A percentile compares a stretch with the other conserved stretches of the same genome.
phyloP scores from a whole-genome alignment of 2,797 vertebrate genomes.

The Helicolenus hilgendorfi region DNA sequence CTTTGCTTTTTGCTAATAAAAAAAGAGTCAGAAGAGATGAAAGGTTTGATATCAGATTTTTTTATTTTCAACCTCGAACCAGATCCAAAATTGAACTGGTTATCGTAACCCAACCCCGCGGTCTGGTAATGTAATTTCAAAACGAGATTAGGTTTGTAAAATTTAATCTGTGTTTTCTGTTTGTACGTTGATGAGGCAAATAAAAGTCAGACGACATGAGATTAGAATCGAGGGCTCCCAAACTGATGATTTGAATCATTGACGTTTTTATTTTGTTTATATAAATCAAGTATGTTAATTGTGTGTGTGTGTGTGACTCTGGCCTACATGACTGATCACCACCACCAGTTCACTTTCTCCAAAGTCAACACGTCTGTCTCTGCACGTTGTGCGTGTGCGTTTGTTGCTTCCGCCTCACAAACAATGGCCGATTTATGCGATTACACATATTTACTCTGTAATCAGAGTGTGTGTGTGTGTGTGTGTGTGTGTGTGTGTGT shows the following conservation, averaged over 20 bases:
- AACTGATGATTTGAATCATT: neutral
- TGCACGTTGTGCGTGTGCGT: slow-evolving; percentile 21
- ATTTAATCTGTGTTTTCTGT: neutral
- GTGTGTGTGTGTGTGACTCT: slow-evolving; percentile 6
- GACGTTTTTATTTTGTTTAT: neutral
- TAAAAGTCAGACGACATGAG: neutral
- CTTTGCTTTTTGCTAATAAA: neutral
- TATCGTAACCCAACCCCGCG: no score
- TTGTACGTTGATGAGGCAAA: no score
- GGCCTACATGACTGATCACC: slow-evolving; percentile 74
- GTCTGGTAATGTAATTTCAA: neutral
- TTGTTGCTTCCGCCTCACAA: slow-evolving; percentile 52
- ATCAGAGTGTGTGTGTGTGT: slow-evolving; percentile 59
- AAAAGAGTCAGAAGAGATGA: no score
- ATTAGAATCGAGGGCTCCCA: neutral
- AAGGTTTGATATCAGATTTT: no score
- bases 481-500: slow-evolving; percentile 19
- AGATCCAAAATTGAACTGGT: no score
- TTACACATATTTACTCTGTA: slow-evolving; percentile 86
- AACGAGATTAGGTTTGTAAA: neutral
- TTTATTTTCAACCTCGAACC: no score
- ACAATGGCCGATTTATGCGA: slow-evolving; percentile 87
- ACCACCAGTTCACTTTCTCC: slow-evolving; percentile 73
- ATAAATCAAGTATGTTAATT: neutral
- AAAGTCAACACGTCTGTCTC: slow-evolving; percentile 78